Conservation (phyloP, 2,888 invertebrate species). For the Teinopalpus imperialis region DNA sequence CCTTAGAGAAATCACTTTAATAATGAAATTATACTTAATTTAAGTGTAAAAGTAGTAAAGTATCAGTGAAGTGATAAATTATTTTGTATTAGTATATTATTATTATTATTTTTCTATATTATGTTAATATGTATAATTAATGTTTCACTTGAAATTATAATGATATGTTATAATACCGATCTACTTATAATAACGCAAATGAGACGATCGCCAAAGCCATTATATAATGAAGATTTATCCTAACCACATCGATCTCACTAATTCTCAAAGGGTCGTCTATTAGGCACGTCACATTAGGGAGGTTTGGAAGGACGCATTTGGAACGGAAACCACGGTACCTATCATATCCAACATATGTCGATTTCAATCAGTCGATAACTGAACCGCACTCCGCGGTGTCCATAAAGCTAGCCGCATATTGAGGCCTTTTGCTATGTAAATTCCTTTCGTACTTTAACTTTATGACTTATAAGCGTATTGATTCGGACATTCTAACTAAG, state of each 20-base stretch:
- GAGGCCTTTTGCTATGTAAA: conserved; percentile 27
- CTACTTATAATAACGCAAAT: conserved; percentile 2
- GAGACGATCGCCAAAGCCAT: conserved; percentile 21
- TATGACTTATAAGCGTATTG: conserved; percentile 29
- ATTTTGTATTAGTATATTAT: too few relatives aligned
- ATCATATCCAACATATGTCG: conserved; percentile 58
- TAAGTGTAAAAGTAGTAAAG: too few relatives aligned
- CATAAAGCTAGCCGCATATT: conserved; percentile 32
- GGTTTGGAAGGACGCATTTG: conserved; percentile 37
- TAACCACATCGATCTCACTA: conserved; percentile 54
- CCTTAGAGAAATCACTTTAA: too few relatives aligned
- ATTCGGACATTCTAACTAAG: conserved; percentile 4
- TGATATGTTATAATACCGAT: too few relatives aligned
- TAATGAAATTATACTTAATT: too few relatives aligned
- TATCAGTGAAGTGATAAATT: too few relatives aligned
- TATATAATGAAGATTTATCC: conserved; percentile 41
- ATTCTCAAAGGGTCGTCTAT: conserved; percentile 47
- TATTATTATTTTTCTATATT: too few relatives aligned
- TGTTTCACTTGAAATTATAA: too few relatives aligned
- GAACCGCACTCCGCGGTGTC: conserved; percentile 34
- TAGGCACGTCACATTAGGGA: conserved; percentile 61
- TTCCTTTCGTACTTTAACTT: conserved; percentile 30
- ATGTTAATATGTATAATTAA: too few relatives aligned
- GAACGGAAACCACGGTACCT: conserved; percentile 57
- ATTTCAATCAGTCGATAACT: conserved; percentile 60